Evolutionary conservation across 2,888 invertebrate species (phyloP), one percentile per base, ranked within the genome.

Genomic region (Hirtodrosophila alboralis): DNA sequence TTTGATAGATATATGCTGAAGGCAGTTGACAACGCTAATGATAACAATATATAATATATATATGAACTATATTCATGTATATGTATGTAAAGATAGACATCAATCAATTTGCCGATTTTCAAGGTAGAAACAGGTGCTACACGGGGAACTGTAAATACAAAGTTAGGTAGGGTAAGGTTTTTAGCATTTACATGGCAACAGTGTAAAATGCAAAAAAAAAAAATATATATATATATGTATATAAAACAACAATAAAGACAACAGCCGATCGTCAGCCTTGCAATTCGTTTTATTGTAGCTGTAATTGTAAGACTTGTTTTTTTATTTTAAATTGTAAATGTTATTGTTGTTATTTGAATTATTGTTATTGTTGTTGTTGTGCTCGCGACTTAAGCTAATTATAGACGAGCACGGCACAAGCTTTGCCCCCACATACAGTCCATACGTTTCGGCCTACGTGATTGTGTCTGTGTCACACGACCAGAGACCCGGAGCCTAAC

Each of bases 401-500:
- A 84, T 84, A 84, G 79, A 61, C 51, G 44, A 62, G 53, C 68
- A 51, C 43, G 60, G 54, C 67, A 41, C 51, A 49, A 43, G 64
- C 68, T 73, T 67, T 73, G 59, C 66, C 53, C 56, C 51, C 47
- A 58, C 60, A 51, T 41, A 49, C 16, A 52, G 37, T 45, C 36
- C 62, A 31, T 21, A 36, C 36, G 40, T 9, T 56, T 18, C 60
- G 80, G 84, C 45, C 59, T 84, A 84, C 74, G 86, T 80, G 80
- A 75, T 86, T 83, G 73, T 67, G 76, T 84, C 64, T 76, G 81
- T 86, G 81, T 80, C 81, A 80, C 81, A 81, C 81, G 81, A 81
- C 78, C 58, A 61, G 51, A 40, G 63, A 52, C 51, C 52, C 26
- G 30, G 18, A 12, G 43, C 34, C 34, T 10, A 30, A n/a, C 51